phyloP scores from a whole-genome alignment of 2,113 vertebrate species.

The Pterocles burchelli region DNA sequence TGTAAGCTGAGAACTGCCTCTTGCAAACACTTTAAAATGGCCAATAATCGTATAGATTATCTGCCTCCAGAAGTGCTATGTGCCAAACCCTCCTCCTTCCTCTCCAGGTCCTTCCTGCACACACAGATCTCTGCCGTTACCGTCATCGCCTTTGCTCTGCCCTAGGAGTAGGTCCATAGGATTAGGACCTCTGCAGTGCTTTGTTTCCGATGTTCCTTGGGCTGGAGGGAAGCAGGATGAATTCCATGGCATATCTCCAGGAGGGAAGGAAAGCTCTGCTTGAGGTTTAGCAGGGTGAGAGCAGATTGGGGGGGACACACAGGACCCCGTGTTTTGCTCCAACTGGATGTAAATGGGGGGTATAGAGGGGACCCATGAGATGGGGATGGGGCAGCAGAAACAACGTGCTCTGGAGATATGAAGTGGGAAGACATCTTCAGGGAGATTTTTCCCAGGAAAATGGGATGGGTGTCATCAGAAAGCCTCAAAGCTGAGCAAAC shows the following conservation, averaged over 20 bases:
- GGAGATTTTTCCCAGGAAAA: not conserved
- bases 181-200: not conserved
- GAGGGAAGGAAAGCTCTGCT: not conserved
- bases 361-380: not conserved
- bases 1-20: not conserved
- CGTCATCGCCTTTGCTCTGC: not conserved
- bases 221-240: not conserved
- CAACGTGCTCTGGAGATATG: accelerated
- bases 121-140: not conserved
- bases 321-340: not conserved
- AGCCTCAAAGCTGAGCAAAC: not conserved
- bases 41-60: not conserved
- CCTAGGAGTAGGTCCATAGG: not conserved
- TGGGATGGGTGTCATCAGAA: not conserved
- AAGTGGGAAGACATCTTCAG: accelerated
- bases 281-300: not conserved
- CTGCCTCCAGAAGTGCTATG: not conserved
- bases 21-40: not conserved
- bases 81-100: not conserved
- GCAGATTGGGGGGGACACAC: not conserved
- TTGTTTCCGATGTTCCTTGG: not conserved
- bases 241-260: accelerated
- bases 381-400: not conserved
- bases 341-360: not conserved
- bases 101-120: not conserved